Percentiles rank a stretch among this genome's conserved stretches.
Conservation (phyloP, 1,140 invertebrate species). For the Micrasema minimum region DNA sequence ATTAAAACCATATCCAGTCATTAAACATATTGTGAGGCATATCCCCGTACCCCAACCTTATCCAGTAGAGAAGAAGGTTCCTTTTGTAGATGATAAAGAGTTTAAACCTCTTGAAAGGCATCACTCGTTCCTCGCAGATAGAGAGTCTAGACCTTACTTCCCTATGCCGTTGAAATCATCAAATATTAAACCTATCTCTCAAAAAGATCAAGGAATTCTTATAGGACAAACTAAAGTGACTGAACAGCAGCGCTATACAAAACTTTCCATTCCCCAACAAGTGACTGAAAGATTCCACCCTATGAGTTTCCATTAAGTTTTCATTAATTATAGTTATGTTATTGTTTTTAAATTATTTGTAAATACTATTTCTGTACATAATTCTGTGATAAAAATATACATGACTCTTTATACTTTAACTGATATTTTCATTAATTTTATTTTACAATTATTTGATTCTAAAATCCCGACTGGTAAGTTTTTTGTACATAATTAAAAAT, state of each 20-base stretch:
- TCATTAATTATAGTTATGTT: not conserved
- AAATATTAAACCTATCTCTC: no score
- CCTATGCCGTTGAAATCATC: slow-evolving; percentile 60
- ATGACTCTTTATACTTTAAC: no score
- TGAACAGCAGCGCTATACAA: not conserved
- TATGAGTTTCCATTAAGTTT: not conserved
- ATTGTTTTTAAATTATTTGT: slow-evolving; percentile 23
- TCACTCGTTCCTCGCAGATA: slow-evolving; percentile 66
- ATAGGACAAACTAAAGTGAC: not conserved
- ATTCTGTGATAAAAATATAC: no score
- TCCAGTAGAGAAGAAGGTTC: slow-evolving; percentile 68
- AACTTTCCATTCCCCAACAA: not conserved
- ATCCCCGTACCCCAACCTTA: slow-evolving; percentile 64
- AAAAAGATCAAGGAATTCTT: not conserved
- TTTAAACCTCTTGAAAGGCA: slow-evolving; percentile 65
- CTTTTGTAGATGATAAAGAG: slow-evolving; percentile 25
- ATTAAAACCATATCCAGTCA: slow-evolving; percentile 70
- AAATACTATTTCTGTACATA: not conserved
- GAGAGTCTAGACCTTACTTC: slow-evolving; percentile 64
- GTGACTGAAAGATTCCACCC: not conserved
- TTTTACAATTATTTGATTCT: no score
- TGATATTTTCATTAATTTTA: not conserved
- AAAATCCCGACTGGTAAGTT: no score
- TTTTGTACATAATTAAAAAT: no score
- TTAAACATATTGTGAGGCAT: slow-evolving; percentile 66